Base-by-base conservation (phyloP, 2,113 vertebrate species). In the Ceuthmochares aereus region DNA sequence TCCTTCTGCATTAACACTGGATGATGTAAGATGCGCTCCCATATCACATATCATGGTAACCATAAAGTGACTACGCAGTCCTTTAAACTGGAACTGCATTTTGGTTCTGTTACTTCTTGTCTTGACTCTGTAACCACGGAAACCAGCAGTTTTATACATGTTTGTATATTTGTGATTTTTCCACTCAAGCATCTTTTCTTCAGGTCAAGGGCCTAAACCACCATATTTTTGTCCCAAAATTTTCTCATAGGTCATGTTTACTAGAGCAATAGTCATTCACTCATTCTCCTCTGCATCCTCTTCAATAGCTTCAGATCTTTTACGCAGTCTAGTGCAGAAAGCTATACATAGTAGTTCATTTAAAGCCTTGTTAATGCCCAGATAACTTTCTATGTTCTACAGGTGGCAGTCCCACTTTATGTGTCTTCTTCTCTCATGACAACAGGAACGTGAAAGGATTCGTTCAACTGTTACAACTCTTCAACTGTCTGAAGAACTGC, bases 21-120 rank as follows among this genome's bases (percentile, higher is more conserved):
- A 5, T 60, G 27, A 9, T 59, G 6, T 3, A 59, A 52, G 12
- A 49, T 2, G 6, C 40, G 20, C 4, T 78, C 10, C 87, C 73
- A 56, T 9, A 40, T 32, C 34, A 32, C 34, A 25, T 25, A 22
- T 7, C 16, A 10, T 27, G 56, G 18, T 40, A 15, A 54, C 78
- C 0, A 0, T 14, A 32, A 40, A 55, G 43, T 59, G 10, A 40
- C 23, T 40, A 12, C 8, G 3, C 10, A 64, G 26, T 4, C 16
- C n/a, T 68, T 67, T 72, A 47, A 30, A 37, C 9, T 42, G 37
- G n/a, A 69, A 69, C 8, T 32, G 9, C 9, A 51, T 72, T 91
- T 68, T 55, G 19, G 29, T 80, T 32, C 54, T 83, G 19, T 37
- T 83, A 25, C 4, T 59, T 89, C 51, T 77, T 69, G 17, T 56